These are phyloP conservation scores for Pristionchus japonicus DNA, from an alignment of 2,888 invertebrate species.

Conservation along the genomic window DNA sequence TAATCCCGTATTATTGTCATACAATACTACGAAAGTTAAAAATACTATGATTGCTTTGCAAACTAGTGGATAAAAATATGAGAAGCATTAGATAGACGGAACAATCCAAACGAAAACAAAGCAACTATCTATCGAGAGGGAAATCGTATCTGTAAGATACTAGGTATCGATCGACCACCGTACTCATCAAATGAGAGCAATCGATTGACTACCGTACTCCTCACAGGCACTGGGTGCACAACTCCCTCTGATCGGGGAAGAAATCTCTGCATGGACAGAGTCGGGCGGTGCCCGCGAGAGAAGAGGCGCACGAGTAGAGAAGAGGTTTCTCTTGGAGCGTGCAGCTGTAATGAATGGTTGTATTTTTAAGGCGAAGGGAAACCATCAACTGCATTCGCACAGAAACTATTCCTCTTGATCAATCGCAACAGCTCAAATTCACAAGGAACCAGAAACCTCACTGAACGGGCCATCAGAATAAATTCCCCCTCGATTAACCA, in stretches of 20 bases:
- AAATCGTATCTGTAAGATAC: too few species aligned
- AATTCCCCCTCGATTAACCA: too few species aligned
- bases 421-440: background rate
- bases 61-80: background rate
- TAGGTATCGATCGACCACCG: background rate
- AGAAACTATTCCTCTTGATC: background rate
- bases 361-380: background rate
- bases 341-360: background rate
- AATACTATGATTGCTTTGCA: background rate
- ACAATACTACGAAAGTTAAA: background rate
- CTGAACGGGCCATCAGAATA: too few species aligned
- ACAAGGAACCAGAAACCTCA: background rate
- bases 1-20: background rate
- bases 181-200: background rate
- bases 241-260: conserved; percentile 52
- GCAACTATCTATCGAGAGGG: too few species aligned
- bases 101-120: background rate
- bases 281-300: conserved; percentile 48
- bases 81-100: background rate
- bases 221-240: conserved; percentile 57
- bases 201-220: background rate
- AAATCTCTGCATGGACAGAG: conserved; percentile 64
- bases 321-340: conserved; percentile 21
- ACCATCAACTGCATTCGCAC: background rate
- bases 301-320: conserved; percentile 34